Evolutionary conservation across 2,797 vertebrate species (phyloP).

Genomic region (Scolopax bukidnonensis): DNA sequence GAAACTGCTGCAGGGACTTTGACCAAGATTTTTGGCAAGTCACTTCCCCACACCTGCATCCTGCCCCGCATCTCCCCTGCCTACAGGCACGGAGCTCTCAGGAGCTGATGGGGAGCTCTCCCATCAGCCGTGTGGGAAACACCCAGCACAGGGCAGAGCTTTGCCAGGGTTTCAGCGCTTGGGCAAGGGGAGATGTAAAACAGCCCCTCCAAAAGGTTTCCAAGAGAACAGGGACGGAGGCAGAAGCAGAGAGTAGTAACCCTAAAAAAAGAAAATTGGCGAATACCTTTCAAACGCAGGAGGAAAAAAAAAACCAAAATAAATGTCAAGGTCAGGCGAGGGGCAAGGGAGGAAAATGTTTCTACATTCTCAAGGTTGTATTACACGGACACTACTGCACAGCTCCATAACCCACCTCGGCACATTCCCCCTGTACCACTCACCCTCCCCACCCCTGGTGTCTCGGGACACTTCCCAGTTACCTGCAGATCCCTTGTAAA

Average conservation of each 20-base stretch:
- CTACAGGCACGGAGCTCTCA: accelerated
- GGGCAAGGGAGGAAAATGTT: background rate
- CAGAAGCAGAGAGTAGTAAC: background rate
- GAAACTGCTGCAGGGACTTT: background rate
- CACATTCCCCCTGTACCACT: background rate
- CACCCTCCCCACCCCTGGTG: background rate
- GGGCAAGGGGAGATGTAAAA: background rate
- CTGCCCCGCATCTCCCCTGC: accelerated
- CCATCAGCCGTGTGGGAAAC: background rate
- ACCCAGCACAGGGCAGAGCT: accelerated
- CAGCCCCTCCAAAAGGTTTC: background rate
- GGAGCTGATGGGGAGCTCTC: background rate
- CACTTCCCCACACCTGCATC: background rate
- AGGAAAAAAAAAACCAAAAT: background rate
- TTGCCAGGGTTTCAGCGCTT: background rate
- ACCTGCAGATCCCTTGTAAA: slow-evolving; percentile 38
- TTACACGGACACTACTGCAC: accelerated
- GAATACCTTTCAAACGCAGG: background rate
- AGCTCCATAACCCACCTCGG: background rate
- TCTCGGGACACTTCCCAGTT: background rate
- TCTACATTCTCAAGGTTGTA: accelerated
- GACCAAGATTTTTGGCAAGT: background rate
- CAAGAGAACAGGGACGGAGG: background rate
- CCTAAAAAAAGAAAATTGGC: background rate
- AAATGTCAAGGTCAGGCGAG: background rate